Evolutionary conservation across 2,888 invertebrate species (phyloP).

Genomic region (Caenorhabditis becei): DNA sequence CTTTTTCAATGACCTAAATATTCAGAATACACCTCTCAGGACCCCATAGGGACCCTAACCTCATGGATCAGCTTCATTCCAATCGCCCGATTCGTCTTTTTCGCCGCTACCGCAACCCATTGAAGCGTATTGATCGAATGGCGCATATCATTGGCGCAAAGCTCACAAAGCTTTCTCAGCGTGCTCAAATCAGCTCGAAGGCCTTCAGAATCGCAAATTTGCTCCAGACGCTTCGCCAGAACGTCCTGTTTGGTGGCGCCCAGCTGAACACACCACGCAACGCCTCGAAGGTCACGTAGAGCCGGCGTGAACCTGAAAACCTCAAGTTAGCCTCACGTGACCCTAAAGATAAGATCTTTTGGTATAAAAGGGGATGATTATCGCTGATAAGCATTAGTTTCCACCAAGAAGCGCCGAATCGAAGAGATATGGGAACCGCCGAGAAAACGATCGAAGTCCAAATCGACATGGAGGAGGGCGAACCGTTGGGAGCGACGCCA

Average conservation of each 20-base stretch:
- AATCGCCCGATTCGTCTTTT: constrained; percentile 29
- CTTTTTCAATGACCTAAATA: constrained; percentile 58
- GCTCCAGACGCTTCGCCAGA: constrained; percentile 86
- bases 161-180: constrained; percentile 43
- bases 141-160: constrained; percentile 61
- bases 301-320: constrained; percentile 86
- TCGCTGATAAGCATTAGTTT: no score
- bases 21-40: not conserved
- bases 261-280: constrained; percentile 87
- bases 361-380: no score
- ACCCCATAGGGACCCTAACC: constrained; percentile 21
- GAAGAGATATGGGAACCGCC: constrained; percentile 1
- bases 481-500: constrained; percentile 77
- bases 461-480: constrained; percentile 78
- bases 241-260: constrained; percentile 81
- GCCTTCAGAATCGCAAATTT: constrained; percentile 85
- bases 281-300: constrained; percentile 88
- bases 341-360: not conserved
- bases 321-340: not conserved
- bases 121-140: constrained; percentile 60
- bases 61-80: constrained; percentile 48
- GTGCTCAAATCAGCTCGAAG: constrained; percentile 67
- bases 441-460: constrained; percentile 67
- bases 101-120: constrained; percentile 57
- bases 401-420: no score